These are phyloP conservation scores for Anabacerthia variegaticeps DNA, from an alignment of 2,797 vertebrate species.

Conservation along the genomic window DNA sequence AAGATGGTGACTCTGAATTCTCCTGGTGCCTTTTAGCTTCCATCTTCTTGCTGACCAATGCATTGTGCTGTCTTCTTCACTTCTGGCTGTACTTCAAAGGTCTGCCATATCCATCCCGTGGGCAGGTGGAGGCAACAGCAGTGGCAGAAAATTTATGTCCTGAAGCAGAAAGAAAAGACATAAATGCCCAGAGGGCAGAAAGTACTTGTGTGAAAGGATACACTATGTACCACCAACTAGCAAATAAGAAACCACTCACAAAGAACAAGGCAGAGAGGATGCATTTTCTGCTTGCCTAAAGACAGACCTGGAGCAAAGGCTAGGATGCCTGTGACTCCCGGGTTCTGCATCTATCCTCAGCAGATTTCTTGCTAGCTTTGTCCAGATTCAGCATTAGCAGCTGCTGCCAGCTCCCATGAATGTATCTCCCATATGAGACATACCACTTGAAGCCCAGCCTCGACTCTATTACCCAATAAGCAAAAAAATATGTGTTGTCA, in stretches of 20 bases:
- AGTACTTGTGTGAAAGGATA: not conserved
- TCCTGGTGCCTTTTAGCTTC: not conserved
- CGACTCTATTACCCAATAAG: not conserved
- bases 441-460: not conserved
- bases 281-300: not conserved
- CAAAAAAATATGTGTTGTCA: not conserved
- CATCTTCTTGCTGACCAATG: not conserved
- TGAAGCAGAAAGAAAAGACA: not conserved
- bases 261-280: not conserved
- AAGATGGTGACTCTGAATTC: not conserved
- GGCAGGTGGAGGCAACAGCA: not conserved
- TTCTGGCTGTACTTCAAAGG: not conserved
- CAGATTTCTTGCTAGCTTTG: constrained; percentile 34
- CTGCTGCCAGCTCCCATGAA: not conserved
- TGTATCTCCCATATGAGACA: not conserved
- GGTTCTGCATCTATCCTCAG: not conserved
- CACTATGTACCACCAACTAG: not conserved
- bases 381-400: not conserved
- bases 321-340: not conserved
- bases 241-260: not conserved
- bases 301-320: not conserved
- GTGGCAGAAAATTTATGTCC: not conserved
- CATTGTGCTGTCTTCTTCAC: not conserved
- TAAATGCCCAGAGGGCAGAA: not conserved
- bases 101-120: not conserved